Base-by-base conservation (phyloP, 2,888 invertebrate genomes). In the Nomada lathburiana region DNA sequence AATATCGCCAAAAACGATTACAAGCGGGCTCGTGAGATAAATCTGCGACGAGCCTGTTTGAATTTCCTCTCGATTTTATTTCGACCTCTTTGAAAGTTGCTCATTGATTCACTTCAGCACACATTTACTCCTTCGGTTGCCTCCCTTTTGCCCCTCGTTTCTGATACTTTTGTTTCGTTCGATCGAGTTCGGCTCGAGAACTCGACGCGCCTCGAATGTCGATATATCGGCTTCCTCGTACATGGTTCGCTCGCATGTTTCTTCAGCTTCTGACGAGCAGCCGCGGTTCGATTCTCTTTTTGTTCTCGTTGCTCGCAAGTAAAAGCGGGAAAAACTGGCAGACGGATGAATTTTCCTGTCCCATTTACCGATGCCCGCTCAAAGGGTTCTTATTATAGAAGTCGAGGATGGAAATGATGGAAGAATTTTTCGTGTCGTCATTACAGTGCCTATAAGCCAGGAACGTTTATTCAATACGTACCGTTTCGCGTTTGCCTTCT, bases 51-150 rank as follows among this genome's bases (percentile, higher is more conserved):
- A 75, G 63, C 81, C 80, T 74, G 72, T 72, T 83, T 82, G 73
- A 75, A 75, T 84, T 83, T 80, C 77, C 68, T 69, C 80, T 62
- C 29, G 63, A 86, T 88, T 89, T 88, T 80, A 84, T 83, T 86
- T 83, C 76, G 71, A 83, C 81, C 83, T 81, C 79, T 82, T 76
- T 79, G 68, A 55, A 76, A 80, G 77, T 85, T 85, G 26, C 70
- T 67, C 81, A 82, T 86, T 79, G 80, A 85, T 80, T 86, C 72
- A 67, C 81, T 67, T 71, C 72, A 79, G 73, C 71, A 63, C 76
- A n/a, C 63, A 68, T 82, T 71, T 52, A n/a, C n/a, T n/a, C n/a
- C n/a, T 36, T 36, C 52, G 47, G 64, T 59, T 67, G 59, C 55
- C 60, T 63, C 63, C 60, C 71, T 80, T 60, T 52, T n/a, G n/a